phyloP scores from a whole-genome alignment of 2,888 invertebrate species.

The Tipula vernalis region DNA sequence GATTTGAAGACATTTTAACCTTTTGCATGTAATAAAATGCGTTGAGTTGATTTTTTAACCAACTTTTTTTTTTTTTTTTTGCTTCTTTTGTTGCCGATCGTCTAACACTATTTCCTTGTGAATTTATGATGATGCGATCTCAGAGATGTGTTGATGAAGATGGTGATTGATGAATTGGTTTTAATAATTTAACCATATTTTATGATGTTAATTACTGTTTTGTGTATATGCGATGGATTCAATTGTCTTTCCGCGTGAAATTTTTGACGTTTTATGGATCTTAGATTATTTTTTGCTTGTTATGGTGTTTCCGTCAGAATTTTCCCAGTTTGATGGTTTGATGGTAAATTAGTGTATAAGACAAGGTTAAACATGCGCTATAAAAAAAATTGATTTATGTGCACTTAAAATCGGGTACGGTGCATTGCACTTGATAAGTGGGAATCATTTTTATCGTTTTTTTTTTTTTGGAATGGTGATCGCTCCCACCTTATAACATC shows the following conservation, averaged over 20 bases:
- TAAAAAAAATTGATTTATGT: neutral
- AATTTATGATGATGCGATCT: neutral
- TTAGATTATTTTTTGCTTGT: neutral
- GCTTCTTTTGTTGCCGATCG: neutral
- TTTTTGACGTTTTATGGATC: neutral
- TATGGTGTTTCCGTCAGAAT: neutral
- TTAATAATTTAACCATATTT: neutral
- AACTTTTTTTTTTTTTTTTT: neutral
- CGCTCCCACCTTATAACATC: neutral
- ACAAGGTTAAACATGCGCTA: neutral
- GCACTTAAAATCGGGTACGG: neutral
- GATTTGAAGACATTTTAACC: neutral
- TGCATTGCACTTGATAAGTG: neutral
- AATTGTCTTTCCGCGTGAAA: neutral
- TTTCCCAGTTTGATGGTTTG: neutral
- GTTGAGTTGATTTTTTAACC: neutral
- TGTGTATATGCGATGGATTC: neutral
- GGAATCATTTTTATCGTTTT: neutral
- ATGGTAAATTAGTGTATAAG: neutral
- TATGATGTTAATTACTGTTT: neutral
- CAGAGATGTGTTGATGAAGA: neutral
- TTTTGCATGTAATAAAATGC: neutral
- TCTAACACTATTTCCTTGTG: neutral
- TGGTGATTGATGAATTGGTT: neutral
- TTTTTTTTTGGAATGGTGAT: neutral